Base-by-base conservation (phyloP, 2,888 invertebrate genomes). In the Pyrochroa serraticornis region DNA sequence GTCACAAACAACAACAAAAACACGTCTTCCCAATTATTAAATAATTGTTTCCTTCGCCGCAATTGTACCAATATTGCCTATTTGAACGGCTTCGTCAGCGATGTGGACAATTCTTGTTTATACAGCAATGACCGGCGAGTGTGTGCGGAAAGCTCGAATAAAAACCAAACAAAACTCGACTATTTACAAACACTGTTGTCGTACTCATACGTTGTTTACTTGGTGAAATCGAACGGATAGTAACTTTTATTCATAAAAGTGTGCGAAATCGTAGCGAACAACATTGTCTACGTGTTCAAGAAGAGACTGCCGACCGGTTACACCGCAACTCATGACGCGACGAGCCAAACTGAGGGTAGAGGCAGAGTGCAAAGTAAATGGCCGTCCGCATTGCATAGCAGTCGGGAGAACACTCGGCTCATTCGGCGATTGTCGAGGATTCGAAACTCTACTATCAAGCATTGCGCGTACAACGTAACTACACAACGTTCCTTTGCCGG, bases 281-380 rank as follows among this genome's bases (percentile, higher is more conserved):
- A 58, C 71, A 72, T 71, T 70, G 71, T 72, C 71, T 71, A 71
- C 71, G 68, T 66, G 10, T 52, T 42, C 52, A 60, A 38, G 32
- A 50, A 39, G 43, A 49, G 7, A 31, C 48, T 3, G 22, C 22
- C 22, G 22, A 22, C 22, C 22, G 22, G 22, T 22, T 22, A 22
- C 22, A 60, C 58, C 56, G 50, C 39, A 45, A 55, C 57, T 34
- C 13, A 6, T 46, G 32, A 39, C 53, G 44, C 57, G 58, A 59
- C 63, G 66, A 56, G 63, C 60, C 67, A 59, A 70, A 73, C 73
- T 73, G 68, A 71, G 63, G 22, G 22, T 22, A 22, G 22, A 22
- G 22, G 22, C 22, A 22, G 22, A 22, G 22, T n/a, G 49, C 62
- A 62, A 61, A 64, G 68, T 68, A 66, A 66, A 68, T 66, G 69